phyloP scores from a whole-genome alignment of 2,113 vertebrate genomes.

The Myiozetetes cayanensis region DNA sequence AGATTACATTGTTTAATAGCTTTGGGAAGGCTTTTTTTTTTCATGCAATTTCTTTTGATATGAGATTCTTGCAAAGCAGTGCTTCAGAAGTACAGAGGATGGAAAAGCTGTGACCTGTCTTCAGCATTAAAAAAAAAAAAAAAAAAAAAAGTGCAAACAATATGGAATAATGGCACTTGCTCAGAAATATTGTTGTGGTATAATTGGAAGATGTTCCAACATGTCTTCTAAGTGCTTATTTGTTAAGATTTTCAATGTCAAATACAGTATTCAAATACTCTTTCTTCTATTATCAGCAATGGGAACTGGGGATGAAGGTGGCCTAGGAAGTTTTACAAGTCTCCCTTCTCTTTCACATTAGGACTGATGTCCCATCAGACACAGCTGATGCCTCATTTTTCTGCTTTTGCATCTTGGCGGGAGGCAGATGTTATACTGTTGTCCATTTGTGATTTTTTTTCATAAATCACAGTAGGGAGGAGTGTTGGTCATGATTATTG shows the following conservation, averaged over 20 bases:
- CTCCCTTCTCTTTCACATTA: not conserved
- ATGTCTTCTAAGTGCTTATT: not conserved
- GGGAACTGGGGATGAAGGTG: fast-evolving
- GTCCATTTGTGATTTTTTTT: conserved; percentile 23
- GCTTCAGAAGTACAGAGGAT: not conserved
- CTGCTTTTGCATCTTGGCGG: conserved; percentile 18
- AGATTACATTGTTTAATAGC: not conserved
- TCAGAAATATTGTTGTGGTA: not conserved
- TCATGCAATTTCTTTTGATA: not conserved
- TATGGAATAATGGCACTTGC: not conserved
- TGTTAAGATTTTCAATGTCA: not conserved
- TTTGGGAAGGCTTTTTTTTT: not conserved
- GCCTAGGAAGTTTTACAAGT: not conserved
- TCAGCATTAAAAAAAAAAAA: not conserved
- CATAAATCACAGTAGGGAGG: not conserved
- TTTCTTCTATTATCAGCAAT: not conserved
- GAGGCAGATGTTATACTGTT: not conserved
- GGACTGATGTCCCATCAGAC: not conserved
- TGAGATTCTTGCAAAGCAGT: not conserved
- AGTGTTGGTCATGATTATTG: not conserved
- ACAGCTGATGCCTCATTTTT: conserved; percentile 10
- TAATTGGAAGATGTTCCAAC: not conserved
- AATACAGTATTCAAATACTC: not conserved
- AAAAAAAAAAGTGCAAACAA: not conserved
- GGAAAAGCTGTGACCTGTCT: not conserved